Conservation (phyloP, 2,888 invertebrate genomes). For the Spodoptera littoralis region DNA sequence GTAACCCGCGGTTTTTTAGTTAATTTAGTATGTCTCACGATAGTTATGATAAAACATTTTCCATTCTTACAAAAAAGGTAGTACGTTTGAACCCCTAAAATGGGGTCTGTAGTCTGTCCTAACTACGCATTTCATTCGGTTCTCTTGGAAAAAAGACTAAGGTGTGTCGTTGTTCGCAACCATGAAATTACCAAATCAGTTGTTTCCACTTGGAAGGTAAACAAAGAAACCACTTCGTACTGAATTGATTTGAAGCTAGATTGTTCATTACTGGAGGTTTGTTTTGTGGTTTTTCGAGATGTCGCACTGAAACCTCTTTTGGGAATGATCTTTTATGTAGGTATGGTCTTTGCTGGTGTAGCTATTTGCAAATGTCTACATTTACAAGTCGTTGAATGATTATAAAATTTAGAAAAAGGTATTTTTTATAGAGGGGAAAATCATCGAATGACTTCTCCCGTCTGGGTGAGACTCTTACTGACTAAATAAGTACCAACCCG, state of each 20-base stretch:
- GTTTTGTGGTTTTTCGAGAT: slow-evolving; percentile 12
- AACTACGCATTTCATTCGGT: slow-evolving; percentile 62
- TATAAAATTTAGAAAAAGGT: no score
- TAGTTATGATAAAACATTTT: no score
- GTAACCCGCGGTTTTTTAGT: no score
- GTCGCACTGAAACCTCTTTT: slow-evolving; percentile 1
- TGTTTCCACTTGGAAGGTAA: slow-evolving; percentile 50
- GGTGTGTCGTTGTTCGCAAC: slow-evolving; percentile 48
- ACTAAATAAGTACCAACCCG: no score
- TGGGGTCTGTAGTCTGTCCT: slow-evolving; percentile 50
- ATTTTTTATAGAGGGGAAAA: no score
- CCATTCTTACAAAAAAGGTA: no score
- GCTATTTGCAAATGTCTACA: no score
- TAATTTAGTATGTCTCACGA: no score
- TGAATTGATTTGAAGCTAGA: slow-evolving; percentile 47
- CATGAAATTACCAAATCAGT: slow-evolving; percentile 58
- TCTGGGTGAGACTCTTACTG: no score
- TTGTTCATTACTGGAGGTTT: slow-evolving; percentile 29
- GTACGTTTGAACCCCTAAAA: slow-evolving; percentile 49
- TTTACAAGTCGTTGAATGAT: no score
- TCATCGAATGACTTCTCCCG: no score
- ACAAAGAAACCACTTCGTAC: slow-evolving; percentile 48
- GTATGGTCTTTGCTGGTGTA: no score
- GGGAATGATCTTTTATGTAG: not conserved
- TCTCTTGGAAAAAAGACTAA: slow-evolving; percentile 57